Conservation (phyloP, 64 coral and sea anemone species). For the Stichodactyla helianthus region DNA sequence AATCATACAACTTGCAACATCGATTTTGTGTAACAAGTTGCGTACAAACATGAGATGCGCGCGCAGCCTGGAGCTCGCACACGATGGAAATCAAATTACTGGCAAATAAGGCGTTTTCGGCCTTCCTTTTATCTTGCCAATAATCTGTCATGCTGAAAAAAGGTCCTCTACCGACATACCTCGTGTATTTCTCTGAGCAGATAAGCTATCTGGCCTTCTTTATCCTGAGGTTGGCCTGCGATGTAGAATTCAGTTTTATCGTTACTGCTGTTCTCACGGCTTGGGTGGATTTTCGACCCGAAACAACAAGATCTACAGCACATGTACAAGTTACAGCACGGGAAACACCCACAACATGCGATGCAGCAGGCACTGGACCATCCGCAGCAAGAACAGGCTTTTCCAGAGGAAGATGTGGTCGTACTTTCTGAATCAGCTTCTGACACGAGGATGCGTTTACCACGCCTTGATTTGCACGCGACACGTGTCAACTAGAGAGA, state of each 20-base stretch:
- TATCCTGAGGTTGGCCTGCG: conserved; percentile 64
- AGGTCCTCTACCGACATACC: conserved; percentile 10
- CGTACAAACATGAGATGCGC: no score
- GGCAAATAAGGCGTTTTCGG: no score
- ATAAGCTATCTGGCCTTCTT: conserved; percentile 58
- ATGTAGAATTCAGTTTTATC: conserved; percentile 78
- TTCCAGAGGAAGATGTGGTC: background rate
- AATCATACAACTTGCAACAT: no score
- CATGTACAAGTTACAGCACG: conserved; percentile 33
- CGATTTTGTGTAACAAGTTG: no score
- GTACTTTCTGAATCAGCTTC: background rate
- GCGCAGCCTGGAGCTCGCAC: no score
- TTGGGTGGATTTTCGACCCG: conserved; percentile 45
- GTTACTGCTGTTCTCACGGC: background rate
- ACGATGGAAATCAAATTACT: no score
- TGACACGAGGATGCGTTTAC: conserved; percentile 8
- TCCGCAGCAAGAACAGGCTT: conserved; percentile 21
- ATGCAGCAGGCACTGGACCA: conserved; percentile 55
- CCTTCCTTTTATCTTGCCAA: no score
- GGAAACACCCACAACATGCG: conserved; percentile 56
- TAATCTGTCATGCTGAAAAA: background rate
- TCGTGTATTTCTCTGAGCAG: conserved; percentile 39
- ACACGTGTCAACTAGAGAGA: conserved; percentile 43
- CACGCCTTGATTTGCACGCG: conserved; percentile 25
- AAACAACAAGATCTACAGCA: conserved; percentile 57